These are phyloP conservation scores for Plotosus lineatus DNA, from an alignment of 2,113 vertebrate genomes.

Conservation along the genomic window DNA sequence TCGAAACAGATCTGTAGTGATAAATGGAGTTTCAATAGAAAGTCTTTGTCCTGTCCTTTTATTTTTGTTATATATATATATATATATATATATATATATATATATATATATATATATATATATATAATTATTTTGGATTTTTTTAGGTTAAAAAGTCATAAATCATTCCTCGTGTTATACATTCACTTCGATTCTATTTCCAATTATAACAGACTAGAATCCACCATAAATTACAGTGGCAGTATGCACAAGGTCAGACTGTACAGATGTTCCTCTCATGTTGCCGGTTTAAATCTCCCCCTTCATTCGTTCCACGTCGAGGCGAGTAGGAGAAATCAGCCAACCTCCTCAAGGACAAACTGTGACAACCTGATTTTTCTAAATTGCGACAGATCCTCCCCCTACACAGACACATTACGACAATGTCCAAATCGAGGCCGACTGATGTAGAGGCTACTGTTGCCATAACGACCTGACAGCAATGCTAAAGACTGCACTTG, in stretches of 20 bases:
- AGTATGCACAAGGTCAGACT: neutral
- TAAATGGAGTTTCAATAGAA: too few relatives aligned
- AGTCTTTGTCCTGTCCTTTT: too few relatives aligned
- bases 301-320: neutral
- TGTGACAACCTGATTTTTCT: slow-evolving; percentile 55
- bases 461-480: slow-evolving; percentile 50
- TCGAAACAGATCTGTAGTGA: too few relatives aligned
- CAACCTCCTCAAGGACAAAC: slow-evolving; percentile 17
- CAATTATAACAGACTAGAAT: neutral
- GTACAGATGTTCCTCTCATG: neutral
- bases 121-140: too few relatives aligned
- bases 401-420: neutral
- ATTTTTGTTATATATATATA: too few relatives aligned
- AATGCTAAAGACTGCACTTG: slow-evolving; percentile 46
- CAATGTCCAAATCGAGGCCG: slow-evolving; percentile 32
- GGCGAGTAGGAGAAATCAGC: slow-evolving; percentile 3
- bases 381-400: slow-evolving; percentile 12
- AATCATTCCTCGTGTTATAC: neutral
- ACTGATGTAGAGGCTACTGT: slow-evolving; percentile 50
- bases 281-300: neutral
- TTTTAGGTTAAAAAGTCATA: neutral
- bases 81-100: too few relatives aligned
- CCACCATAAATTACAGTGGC: neutral
- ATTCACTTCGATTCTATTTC: neutral
- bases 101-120: too few relatives aligned